Base-by-base conservation (phyloP, 1,140 invertebrate species). In the Orussus abietinus region DNA sequence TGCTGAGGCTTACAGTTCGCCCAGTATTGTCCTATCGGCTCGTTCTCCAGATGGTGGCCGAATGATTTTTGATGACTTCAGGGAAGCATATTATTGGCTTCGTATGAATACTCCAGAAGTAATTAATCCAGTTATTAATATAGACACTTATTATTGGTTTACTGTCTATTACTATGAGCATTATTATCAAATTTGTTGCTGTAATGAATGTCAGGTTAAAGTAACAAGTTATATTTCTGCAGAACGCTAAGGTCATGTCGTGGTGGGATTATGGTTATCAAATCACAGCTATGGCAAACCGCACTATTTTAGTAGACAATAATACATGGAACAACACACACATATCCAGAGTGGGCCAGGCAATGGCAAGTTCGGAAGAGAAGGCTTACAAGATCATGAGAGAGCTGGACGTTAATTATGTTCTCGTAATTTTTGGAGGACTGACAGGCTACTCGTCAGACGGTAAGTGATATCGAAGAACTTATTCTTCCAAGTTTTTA, bases 221-320 rank as follows among this genome's bases (percentile, higher is more conserved):
- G n/a, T n/a, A n/a, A n/a, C n/a, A n/a, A n/a, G n/a, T 34, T 54
- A 41, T 53, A 22, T 45, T 41, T 62, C 61, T 33, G n/a, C 51
- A 91, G 85, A 85, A 96, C 75, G 86, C 94, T 3, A 90, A 92
- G 74, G 85, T 98, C 25, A 98, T 98, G 96, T 96, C 92, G 2
- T 98, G 96, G 96, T 98, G 96, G 96, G 96, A 98, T 84, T 98
- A 98, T 74, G 96, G 96, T 4, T 98, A 98, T 75, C 96, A 98
- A 75, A 98, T 98, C 75, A 97, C 95, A 13, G 93, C 93, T 9
- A 98, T 98, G 94, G 95, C 94, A 3, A 98, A 98, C 80, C 79
- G 95, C 29, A 98, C 95, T 3, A 95, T 97, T 51, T 76, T 98
- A 53, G 95, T 98, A n/a, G 96, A 98, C 69, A 98, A 98, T 72